A percentile compares a stretch with the other conserved stretches of the same genome.
These are phyloP conservation scores for Pheosia gnoma DNA, from an alignment of 2,888 invertebrate genomes.

Conservation along the genomic window DNA sequence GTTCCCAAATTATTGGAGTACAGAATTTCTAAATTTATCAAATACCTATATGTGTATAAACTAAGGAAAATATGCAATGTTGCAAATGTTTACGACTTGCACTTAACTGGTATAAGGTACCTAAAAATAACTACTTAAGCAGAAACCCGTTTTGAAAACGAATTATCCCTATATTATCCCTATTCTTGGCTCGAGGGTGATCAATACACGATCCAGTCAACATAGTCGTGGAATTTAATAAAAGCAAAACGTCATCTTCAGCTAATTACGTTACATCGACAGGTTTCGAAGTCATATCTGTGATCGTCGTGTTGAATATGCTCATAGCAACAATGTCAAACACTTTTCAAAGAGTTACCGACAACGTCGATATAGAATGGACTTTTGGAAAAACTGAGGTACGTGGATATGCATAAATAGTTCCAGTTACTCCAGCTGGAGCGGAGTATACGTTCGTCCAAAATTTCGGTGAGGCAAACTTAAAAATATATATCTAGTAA, in stretches of 20 bases:
- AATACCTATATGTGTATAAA: no score
- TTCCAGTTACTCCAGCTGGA: no score
- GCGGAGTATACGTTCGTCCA: no score
- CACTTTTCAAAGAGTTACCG: constrained; percentile 88
- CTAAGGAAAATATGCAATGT: background rate
- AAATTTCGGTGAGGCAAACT: no score
- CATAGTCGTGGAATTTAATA: background rate
- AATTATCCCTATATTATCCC: constrained; percentile 1
- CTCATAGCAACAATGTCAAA: constrained; percentile 92
- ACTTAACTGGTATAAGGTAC: background rate
- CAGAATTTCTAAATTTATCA: no score
- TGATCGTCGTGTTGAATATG: constrained; percentile 90
- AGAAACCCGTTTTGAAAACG: background rate
- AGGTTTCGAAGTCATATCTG: constrained; percentile 88
- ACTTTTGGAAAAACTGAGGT: constrained; percentile 88
- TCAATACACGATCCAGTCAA: background rate
- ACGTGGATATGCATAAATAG: background rate
- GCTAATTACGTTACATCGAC: constrained; percentile 40
- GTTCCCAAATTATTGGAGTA: no score
- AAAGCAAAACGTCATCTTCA: background rate
- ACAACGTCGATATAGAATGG: constrained; percentile 89
- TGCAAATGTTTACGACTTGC: constrained; percentile 10
- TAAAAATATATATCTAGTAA: no score
- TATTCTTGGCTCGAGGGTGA: background rate
- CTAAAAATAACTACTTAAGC: background rate